Evolutionary conservation across 2,888 invertebrate species (phyloP), one percentile per base, ranked within the genome.

Genomic region (Dromius quadrimaculatus): DNA sequence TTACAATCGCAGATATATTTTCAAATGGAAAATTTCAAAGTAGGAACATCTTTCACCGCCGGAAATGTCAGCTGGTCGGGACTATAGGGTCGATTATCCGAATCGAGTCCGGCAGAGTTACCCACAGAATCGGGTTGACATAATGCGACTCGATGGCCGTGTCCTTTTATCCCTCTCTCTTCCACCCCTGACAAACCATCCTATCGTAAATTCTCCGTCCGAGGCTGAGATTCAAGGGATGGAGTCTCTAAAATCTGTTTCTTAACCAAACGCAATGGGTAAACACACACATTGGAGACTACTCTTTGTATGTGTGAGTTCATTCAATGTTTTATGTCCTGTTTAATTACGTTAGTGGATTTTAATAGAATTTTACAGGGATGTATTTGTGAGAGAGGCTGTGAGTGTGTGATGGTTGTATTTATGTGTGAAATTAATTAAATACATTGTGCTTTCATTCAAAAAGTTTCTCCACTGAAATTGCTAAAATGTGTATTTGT

Each of bases 61-160:
- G 43, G 43, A 43, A 15, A 57, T 57, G 57, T 57, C 57, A 57
- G 57, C 34, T 57, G 57, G 57, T 23, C 23, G 28, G 57, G 34
- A 32, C 9, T 19, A 17, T 17, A 22, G 28, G 36, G 59, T 59
- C 59, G 59, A 59, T 59, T 59, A 36, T 36, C 59, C 20, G 59
- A 59, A 36, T 59, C 19, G 17, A 19, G 59, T 36, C 34, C 34
- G 34, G 47, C n/a, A 47, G n/a, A 19, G 2, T 2, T 9, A 32
- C 5, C 45, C 63, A 13, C 63, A 43, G 63, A 63, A 63, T 20
- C 63, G 28, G 45, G 38, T 57, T 66, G 66, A 66, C 66, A 66
- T 66, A 66, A 66, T 57, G 22, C 66, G 66, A 66, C 28, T 38
- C 66, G 66, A 54, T 66, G 41, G 66, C 43, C 23, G 19, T 62